Evolutionary conservation across 2,888 invertebrate genomes (phyloP).

Genomic region (Blastobasis adustella): DNA sequence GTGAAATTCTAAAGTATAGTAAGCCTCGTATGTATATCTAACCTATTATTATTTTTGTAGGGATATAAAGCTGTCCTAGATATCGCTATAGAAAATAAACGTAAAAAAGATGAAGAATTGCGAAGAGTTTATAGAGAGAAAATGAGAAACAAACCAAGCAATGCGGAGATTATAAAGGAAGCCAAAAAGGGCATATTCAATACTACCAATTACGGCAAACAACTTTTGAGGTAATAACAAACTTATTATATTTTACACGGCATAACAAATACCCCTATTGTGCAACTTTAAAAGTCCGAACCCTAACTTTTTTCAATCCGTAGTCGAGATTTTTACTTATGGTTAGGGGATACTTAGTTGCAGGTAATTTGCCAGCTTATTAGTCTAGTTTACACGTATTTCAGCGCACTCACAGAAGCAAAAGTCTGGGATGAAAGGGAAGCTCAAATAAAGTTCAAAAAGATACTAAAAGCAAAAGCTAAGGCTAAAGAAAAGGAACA

Average conservation of each 20-base stretch:
- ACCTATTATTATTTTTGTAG: no score
- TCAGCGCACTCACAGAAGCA: slow-evolving; percentile 41
- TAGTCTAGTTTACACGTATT: neutral
- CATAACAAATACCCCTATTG: neutral
- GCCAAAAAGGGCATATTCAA: slow-evolving; percentile 42
- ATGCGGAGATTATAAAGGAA: slow-evolving; percentile 21
- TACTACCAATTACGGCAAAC: slow-evolving; percentile 37
- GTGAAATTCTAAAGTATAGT: no score
- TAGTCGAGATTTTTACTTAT: neutral
- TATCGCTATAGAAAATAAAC: no score
- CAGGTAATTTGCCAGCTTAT: neutral
- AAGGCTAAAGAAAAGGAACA: slow-evolving; percentile 16
- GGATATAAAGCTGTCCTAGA: no score
- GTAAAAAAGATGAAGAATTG: slow-evolving; percentile 19
- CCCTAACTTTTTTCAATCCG: no score
- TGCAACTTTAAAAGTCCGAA: no score
- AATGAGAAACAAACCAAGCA: slow-evolving; percentile 14
- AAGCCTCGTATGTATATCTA: no score
- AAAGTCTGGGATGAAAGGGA: slow-evolving; percentile 42
- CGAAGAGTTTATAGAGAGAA: slow-evolving; percentile 15
- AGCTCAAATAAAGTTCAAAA: slow-evolving; percentile 35
- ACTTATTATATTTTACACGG: neutral
- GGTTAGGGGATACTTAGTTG: neutral
- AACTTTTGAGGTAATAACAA: slow-evolving; percentile 33
- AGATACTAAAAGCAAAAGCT: slow-evolving; percentile 24